Base-by-base conservation (phyloP, 2,113 vertebrate species). In the Syrrhaptes paradoxus region DNA sequence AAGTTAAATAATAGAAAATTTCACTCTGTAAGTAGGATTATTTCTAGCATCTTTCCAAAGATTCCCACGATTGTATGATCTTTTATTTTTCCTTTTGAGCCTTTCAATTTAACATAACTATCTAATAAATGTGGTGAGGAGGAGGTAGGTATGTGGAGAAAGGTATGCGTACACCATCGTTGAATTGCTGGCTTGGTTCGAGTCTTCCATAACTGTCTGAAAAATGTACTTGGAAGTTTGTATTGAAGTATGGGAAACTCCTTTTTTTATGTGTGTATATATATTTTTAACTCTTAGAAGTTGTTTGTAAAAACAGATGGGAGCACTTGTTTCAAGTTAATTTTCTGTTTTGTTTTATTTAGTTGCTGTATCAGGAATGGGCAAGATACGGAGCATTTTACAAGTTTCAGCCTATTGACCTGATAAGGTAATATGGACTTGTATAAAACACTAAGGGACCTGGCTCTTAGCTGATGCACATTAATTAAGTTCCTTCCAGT, bases 311-410 rank as follows among this genome's bases (percentile, higher is more conserved):
- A 78, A 82, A 43, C n/a, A 73, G 28, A 68, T 70, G 45, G 10
- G 25, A 61, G n/a, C 17, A 38, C 7, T 66, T 62, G 3, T n/a
- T 77, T 48, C 5, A 77, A 49, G 8, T 58, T 73, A 59, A 58
- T 79, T 62, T 83, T 88, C 18, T 71, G 5, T 17, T 7, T 17
- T 28, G 88, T 90, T 84, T 79, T 43, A 38, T 96, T 89, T 89
- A 99, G 99, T 73, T 99, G 96, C 98, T 99, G 59, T 99, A 99
- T 97, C 98, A 95, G 95, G 99, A 99, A 97, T 99, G 99, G 99
- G 99, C 99, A 26, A 98, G 99, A 98, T 99, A 99, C 2, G 98
- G 99, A 97, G 99, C 97, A 26, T 99, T 99, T 98, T 99, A 98
- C 97, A 99, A 99, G 97, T 99, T 99, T 98, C 99, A 99, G 89